These are phyloP conservation scores for Ceyx margarethae DNA, from an alignment of 2,113 vertebrate genomes.

Conservation along the genomic window DNA sequence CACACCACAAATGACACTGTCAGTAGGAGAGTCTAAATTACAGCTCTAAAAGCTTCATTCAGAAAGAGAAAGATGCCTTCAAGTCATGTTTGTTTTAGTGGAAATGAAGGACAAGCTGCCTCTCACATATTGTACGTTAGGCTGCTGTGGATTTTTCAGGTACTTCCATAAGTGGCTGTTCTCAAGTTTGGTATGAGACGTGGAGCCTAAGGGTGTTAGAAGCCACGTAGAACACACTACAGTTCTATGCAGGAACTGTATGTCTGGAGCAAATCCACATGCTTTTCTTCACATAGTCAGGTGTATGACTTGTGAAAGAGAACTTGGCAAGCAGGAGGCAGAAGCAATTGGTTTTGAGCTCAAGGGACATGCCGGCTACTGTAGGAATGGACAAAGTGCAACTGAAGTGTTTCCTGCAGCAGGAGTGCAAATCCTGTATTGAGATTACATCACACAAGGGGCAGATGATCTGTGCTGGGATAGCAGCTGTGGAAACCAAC, in stretches of 20 bases:
- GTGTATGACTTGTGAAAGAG: neutral
- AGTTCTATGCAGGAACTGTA: neutral
- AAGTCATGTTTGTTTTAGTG: neutral
- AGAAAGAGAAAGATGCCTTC: neutral
- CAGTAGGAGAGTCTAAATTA: neutral
- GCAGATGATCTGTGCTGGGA: neutral
- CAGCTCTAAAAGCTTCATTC: neutral
- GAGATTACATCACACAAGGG: neutral
- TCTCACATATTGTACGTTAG: neutral
- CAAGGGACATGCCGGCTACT: rapidly evolving
- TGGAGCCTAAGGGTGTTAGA: neutral
- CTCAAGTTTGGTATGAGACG: neutral
- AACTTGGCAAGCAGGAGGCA: neutral
- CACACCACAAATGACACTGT: neutral
- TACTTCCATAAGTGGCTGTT: neutral
- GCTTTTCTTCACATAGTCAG: neutral
- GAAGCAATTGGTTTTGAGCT: neutral
- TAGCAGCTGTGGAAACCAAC: neutral
- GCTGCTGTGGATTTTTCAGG: neutral
- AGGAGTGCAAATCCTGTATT: neutral
- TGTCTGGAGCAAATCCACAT: neutral
- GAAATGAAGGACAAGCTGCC: neutral
- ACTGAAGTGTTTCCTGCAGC: neutral
- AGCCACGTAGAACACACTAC: neutral
- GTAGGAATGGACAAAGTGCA: neutral